Percentiles rank a stretch among this genome's conserved stretches.
Conservation (phyloP, 2,888 invertebrate species). For the Melikaiella ostensackeni region DNA sequence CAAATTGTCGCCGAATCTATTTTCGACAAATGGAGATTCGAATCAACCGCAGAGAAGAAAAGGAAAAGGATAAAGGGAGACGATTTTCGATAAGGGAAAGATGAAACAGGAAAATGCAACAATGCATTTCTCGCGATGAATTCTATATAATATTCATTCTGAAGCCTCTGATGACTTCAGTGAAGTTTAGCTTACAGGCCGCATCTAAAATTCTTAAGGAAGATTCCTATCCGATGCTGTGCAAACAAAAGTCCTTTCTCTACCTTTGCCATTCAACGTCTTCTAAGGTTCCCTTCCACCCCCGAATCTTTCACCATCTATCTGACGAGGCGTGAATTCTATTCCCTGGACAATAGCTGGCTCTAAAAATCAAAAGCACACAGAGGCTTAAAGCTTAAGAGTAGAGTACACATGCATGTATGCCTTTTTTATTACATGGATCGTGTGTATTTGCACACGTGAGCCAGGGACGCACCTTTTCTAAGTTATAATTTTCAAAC, state of each 20-base stretch:
- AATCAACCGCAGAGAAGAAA: neutral
- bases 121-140: slow-evolving; percentile 18
- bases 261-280: slow-evolving; percentile 28
- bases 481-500: neutral
- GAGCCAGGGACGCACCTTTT: neutral
- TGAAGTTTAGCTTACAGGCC: slow-evolving; percentile 18
- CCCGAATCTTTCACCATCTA: slow-evolving; percentile 19
- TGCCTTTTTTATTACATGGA: slow-evolving; percentile 2
- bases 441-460: slow-evolving; percentile 28
- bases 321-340: slow-evolving; percentile 36
- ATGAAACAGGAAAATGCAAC: slow-evolving; percentile 20
- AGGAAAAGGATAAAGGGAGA: neutral
- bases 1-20: neutral
- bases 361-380: slow-evolving; percentile 17
- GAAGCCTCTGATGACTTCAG: slow-evolving; percentile 23
- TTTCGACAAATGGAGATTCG: neutral
- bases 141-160: neutral
- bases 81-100: slow-evolving; percentile 17
- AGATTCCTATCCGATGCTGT: slow-evolving; percentile 17
- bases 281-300: slow-evolving; percentile 22
- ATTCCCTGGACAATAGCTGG: slow-evolving; percentile 15
- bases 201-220: slow-evolving; percentile 18
- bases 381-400: slow-evolving; percentile 4
- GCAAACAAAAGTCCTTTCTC: slow-evolving; percentile 37
- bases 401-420: neutral